phyloP scores from a whole-genome alignment of 2,113 vertebrate species.

The Onychostoma macrolepis region DNA sequence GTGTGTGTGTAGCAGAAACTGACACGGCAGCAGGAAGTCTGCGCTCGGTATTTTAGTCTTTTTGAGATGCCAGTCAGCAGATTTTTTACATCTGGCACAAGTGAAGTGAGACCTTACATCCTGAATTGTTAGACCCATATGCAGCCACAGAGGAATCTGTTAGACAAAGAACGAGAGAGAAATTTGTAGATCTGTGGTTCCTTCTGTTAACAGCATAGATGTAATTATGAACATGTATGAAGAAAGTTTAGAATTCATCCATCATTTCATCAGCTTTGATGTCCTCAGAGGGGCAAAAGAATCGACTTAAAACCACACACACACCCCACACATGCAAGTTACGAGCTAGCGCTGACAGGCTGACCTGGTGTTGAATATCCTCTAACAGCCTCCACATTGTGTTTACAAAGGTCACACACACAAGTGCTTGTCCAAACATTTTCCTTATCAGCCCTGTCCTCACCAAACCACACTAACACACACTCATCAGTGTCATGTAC shows the following conservation, averaged over 20 bases:
- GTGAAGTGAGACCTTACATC: constrained; percentile 13
- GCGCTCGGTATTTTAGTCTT: background rate
- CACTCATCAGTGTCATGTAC: background rate
- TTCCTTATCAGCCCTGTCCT: background rate
- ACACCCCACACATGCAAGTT: constrained; percentile 13
- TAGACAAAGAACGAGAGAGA: background rate
- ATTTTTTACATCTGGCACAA: background rate
- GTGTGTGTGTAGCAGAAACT: constrained; percentile 14
- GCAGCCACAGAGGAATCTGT: background rate
- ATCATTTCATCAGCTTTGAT: background rate
- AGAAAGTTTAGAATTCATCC: background rate
- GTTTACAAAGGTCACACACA: constrained; percentile 42
- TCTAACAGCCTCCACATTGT: constrained; percentile 37
- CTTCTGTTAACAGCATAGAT: background rate
- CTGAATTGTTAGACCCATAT: constrained; percentile 15
- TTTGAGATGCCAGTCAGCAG: background rate
- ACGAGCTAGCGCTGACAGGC: constrained; percentile 58
- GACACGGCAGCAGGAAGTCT: background rate
- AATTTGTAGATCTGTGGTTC: background rate
- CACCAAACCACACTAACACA: background rate
- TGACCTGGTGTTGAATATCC: constrained; percentile 58
- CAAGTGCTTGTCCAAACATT: constrained; percentile 45
- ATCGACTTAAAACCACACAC: background rate
- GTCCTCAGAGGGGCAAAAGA: too few species aligned
- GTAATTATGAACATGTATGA: background rate